Conservation (phyloP, 2,797 vertebrate species). For the Gallirallus australis region DNA sequence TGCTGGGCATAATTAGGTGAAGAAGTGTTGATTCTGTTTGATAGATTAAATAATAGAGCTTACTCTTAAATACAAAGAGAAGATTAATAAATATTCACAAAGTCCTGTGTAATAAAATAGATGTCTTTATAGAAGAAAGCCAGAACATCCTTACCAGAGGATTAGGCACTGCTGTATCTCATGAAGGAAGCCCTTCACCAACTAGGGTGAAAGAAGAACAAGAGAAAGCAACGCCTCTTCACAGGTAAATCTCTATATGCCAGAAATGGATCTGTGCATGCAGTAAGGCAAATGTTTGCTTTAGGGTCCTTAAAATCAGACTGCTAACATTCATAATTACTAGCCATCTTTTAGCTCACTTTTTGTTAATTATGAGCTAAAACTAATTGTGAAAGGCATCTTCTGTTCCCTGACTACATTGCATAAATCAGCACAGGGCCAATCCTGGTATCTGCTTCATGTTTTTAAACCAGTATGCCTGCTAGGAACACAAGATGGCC, state of each 20-base stretch:
- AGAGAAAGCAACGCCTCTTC: constrained; percentile 39
- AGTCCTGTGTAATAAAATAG: background rate
- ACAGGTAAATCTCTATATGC: constrained; percentile 51
- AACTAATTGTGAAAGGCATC: background rate
- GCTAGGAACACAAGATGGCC: background rate
- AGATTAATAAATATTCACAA: background rate
- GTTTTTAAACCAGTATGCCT: background rate
- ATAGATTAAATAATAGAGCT: background rate
- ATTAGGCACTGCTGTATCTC: background rate
- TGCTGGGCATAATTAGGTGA: background rate
- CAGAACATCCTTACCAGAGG: background rate
- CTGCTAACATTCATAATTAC: background rate
- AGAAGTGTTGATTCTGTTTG: background rate
- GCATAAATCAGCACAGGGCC: too few relatives aligned
- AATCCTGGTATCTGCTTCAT: background rate
- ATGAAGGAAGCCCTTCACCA: background rate
- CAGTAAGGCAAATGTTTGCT: background rate
- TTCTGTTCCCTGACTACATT: background rate
- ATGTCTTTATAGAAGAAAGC: background rate
- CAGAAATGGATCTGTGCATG: background rate
- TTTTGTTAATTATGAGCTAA: background rate
- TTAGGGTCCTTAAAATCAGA: background rate
- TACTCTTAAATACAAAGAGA: background rate
- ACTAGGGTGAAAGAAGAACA: constrained; percentile 33
- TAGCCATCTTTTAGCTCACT: background rate